Conservation (phyloP, 92 coral and sea anemone genomes). For the Paragorgia papillata region DNA sequence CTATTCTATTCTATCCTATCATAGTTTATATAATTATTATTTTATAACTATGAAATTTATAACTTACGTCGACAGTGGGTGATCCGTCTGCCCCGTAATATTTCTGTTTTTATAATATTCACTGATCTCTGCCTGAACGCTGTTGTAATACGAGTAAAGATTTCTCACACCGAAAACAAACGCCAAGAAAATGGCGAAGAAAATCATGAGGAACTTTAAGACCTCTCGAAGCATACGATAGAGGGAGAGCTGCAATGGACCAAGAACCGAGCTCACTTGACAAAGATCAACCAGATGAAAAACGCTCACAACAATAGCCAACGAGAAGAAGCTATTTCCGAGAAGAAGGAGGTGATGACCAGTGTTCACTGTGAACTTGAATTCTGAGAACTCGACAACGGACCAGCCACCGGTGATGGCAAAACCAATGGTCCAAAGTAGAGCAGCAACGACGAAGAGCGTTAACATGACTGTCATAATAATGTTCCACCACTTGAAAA, state of each 20-base stretch:
- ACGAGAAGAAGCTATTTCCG: slow-evolving; percentile 70
- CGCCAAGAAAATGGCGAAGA: slow-evolving; percentile 62
- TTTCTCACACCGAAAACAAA: slow-evolving; percentile 73
- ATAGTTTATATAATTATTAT: too few relatives aligned
- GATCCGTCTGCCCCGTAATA: slow-evolving; percentile 31
- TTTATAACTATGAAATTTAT: not conserved
- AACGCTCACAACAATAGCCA: slow-evolving; percentile 73
- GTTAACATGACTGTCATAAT: slow-evolving; percentile 70
- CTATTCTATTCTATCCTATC: too few relatives aligned
- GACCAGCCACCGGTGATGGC: slow-evolving; percentile 50
- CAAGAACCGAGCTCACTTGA: slow-evolving; percentile 49
- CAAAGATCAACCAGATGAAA: slow-evolving; percentile 68
- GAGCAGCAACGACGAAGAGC: slow-evolving; percentile 64
- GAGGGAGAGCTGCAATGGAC: slow-evolving; percentile 82
- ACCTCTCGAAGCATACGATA: slow-evolving; percentile 74
- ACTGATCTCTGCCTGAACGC: slow-evolving; percentile 44
- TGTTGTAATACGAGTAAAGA: slow-evolving; percentile 82
- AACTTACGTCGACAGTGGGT: slow-evolving; percentile 50
- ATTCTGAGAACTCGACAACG: not conserved
- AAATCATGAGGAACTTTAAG: slow-evolving; percentile 69
- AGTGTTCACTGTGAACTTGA: slow-evolving; percentile 43
- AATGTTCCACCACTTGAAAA: slow-evolving; percentile 85
- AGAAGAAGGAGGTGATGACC: slow-evolving; percentile 59
- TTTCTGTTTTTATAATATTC: not conserved
- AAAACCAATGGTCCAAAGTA: slow-evolving; percentile 72